Base-by-base conservation (phyloP, 2,797 vertebrate genomes). In the Furcifer pardalis region DNA sequence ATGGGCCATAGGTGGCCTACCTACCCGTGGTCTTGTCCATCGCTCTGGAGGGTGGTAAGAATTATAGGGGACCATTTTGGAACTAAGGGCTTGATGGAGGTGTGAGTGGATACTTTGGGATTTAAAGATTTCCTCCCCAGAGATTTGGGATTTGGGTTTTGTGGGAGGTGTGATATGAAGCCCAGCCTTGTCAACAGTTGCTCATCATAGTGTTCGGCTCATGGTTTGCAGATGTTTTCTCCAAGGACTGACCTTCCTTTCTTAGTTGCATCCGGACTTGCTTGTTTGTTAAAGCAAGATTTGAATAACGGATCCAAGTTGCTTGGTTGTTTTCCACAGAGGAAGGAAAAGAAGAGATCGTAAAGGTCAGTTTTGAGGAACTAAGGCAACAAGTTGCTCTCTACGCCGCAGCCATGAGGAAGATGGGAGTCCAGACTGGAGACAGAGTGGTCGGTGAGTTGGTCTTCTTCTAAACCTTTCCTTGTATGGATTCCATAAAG, bases 391-490 rank as follows among this genome's bases (percentile, higher is more conserved):
- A 96, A 4, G 98, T 99, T 35, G 98, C 98, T 0, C 79, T 98
- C 91, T 98, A 97, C 52, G 98, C 98, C 15, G 97, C 98, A 0
- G 98, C 98, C 62, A 98, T 99, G 98, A 97, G 98, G 94, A 99
- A 97, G 93, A 97, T 98, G 97, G 98, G 98, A 2, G 44, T 99
- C 66, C 95, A 95, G 92, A 96, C 87, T 0, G 98, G 98, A 66
- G 98, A 99, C 95, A 92, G 98, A 75, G 98, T 99, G 1, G 98
- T 98, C 2, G 98, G 98, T 99, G 89, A 97, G 97, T 94, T 27
- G 35, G 10, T 10, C 1, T 37, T n/a, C 32, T 32, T 8, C 23
- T 15, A 46, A 6, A 40, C 25, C 19, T 25, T 19, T 1, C 27
- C 40, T 25, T 30, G 30, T 5, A 6, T n/a, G 19, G 49, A 59